Evolutionary conservation across 2,113 vertebrate genomes (phyloP), one percentile per base, ranked within the genome.

Genomic region (Mormyrus lacerda): DNA sequence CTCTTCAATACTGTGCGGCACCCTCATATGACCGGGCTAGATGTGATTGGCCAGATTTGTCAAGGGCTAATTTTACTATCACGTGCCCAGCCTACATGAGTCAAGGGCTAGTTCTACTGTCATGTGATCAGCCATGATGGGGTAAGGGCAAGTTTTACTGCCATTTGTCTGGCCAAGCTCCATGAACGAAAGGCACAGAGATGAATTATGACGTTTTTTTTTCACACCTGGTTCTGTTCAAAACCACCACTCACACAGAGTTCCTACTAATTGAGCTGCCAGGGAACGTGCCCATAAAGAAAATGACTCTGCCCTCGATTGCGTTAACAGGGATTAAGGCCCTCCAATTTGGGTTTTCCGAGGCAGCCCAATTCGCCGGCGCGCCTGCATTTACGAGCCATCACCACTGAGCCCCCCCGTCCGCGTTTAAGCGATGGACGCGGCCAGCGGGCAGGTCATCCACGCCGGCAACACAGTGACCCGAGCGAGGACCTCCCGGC

Each of bases 221-320:
- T 96, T 97, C 97, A 97, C 97, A 98, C 97, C 97, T 97, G 97
- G 97, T 98, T 98, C 96, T 97, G 95, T 93, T 97, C 96, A 95
- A 95, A 95, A 94, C 48, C 95, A 6, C 73, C 93, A 95, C 94
- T 96, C 96, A 94, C 95, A 95, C 91, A 89, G 94, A 97, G 96
- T 95, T 96, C 96, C 94, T 95, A 3, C 92, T 94, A 95, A 96
- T 95, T 93, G 94, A 94, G 95, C 94, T 96, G 96, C 94, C 95
- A 96, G 95, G 96, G 94, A 96, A 94, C 55, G 89, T 45, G 73
- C 73, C n/a, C 42, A 76, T 35, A 89, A 89, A 95, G 96, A 96
- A 95, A 96, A 96, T 97, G 98, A 98, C 98, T 98, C 97, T 98
- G 95, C 95, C 95, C 96, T 96, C 98, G 97, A 99, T 97, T 98